A percentile compares a stretch with the other conserved stretches of the same genome.
These are phyloP conservation scores for Actinemys pallida DNA, from an alignment of 2,113 vertebrate species.

Conservation along the genomic window DNA sequence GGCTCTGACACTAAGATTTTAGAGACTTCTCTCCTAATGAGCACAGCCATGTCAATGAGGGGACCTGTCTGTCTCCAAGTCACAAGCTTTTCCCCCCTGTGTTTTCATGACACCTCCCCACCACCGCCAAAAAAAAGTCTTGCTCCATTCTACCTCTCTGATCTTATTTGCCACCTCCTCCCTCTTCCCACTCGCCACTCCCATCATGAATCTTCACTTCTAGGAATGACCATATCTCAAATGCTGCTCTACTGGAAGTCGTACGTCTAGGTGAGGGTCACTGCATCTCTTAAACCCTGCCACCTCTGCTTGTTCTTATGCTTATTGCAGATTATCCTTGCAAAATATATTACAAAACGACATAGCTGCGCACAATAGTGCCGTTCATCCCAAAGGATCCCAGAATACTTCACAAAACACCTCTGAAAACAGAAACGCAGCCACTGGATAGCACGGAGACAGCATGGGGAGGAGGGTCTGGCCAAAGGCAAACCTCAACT, in stretches of 20 bases:
- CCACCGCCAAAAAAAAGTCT: background rate
- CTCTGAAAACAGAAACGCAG: background rate
- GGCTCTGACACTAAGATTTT: background rate
- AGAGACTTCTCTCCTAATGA: background rate
- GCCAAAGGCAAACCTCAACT: background rate
- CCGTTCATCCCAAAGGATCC: background rate
- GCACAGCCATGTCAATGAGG: background rate
- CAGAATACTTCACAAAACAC: slow-evolving; percentile 11
- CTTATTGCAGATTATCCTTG: background rate
- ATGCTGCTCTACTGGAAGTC: background rate
- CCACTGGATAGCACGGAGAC: background rate
- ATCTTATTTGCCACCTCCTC: background rate
- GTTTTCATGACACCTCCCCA: background rate
- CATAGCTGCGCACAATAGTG: background rate
- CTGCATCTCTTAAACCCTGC: background rate
- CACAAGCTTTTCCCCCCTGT: background rate
- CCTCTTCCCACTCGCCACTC: background rate
- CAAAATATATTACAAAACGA: background rate
- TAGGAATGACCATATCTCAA: background rate
- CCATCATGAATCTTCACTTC: background rate
- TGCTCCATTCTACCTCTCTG: background rate
- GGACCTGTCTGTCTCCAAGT: background rate
- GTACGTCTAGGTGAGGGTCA: background rate
- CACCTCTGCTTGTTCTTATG: background rate
- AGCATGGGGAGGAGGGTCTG: background rate